phyloP scores from a whole-genome alignment of 2,113 vertebrate species.

The Gnathonemus echidnorhynchus region DNA sequence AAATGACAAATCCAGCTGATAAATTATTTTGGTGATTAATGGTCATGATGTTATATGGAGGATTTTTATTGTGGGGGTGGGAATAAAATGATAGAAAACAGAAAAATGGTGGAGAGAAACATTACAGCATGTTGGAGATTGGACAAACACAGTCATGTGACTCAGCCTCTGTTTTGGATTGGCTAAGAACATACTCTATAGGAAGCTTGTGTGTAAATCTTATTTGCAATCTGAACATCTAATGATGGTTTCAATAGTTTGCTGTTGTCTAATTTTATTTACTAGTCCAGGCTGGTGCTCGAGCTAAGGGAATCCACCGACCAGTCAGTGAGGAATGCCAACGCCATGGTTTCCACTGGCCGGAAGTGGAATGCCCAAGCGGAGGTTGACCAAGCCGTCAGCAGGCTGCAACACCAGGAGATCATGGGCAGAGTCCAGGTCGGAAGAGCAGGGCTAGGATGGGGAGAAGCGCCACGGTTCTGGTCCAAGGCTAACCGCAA shows the following conservation, averaged over 20 bases:
- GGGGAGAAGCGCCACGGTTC: too few species aligned
- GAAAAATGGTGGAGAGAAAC: not conserved
- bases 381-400: too few species aligned
- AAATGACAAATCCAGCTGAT: not conserved
- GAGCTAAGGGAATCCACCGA: too few species aligned
- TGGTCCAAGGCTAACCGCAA: too few species aligned
- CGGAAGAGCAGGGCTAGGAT: too few species aligned
- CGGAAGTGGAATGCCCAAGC: too few species aligned
- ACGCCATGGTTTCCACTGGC: too few species aligned
- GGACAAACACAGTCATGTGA: not conserved
- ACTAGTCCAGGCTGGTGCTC: too few species aligned
- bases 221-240: not conserved
- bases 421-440: too few species aligned
- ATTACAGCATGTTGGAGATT: not conserved
- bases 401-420: too few species aligned
- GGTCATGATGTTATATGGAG: not conserved
- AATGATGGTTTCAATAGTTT: not conserved
- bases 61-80: not conserved
- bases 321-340: too few species aligned
- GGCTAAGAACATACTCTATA: not conserved
- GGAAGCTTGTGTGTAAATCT: not conserved
- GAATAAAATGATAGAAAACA: not conserved
- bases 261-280: not conserved
- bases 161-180: not conserved
- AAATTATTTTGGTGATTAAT: not conserved